Evolutionary conservation across 2,888 invertebrate species (phyloP), one percentile per base, ranked within the genome.

Genomic region (Eudemis profundana): DNA sequence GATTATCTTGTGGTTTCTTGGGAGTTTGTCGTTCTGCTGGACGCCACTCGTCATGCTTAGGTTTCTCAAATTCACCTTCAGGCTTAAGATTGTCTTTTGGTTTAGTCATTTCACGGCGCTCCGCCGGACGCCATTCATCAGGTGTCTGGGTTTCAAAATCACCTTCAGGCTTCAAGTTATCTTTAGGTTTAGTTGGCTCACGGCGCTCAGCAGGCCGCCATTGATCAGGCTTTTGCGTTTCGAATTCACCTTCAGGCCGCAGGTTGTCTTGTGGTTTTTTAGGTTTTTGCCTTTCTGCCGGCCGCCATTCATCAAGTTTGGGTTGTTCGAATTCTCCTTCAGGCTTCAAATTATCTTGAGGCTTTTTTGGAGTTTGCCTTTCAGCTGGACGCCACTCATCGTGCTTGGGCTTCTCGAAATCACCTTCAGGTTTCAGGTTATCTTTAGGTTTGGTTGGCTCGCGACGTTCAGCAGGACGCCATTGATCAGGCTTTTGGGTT

Each of bases 401-500:
- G 1, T 84, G 87, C 4, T 85, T 85, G 0, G 93, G 92, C 4
- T 82, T 75, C 56, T 93, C 86, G 72, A 94, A 94, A 0, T 93
- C 91, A 0, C 94, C 94, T 79, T 94, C 94, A 0, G 93, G 89
- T 64, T 84, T 88, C 0, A 95, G 74, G 70, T 94, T 95, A 68
- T 90, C 95, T 71, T 91, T 83, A 0, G 94, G 95, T 71, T 92
- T 95, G 69, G 83, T 93, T 1, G 85, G 85, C n/a, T 86, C 86
- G 21, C 86, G 91, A 67, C 93, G 81, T 73, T 94, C 94, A 59
- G 90, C 93, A 19, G 92, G 93, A 0, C 71, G 71, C 71, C 79
- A 82, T 54, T 81, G 71, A 0, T 85, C 77, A 17, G 82, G 85
- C 1, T 82, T 62, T 75, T 83, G 77, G 61, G 76, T 69, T 68